phyloP scores from a whole-genome alignment of 2,797 vertebrate species.

The Xenentodon cancila region DNA sequence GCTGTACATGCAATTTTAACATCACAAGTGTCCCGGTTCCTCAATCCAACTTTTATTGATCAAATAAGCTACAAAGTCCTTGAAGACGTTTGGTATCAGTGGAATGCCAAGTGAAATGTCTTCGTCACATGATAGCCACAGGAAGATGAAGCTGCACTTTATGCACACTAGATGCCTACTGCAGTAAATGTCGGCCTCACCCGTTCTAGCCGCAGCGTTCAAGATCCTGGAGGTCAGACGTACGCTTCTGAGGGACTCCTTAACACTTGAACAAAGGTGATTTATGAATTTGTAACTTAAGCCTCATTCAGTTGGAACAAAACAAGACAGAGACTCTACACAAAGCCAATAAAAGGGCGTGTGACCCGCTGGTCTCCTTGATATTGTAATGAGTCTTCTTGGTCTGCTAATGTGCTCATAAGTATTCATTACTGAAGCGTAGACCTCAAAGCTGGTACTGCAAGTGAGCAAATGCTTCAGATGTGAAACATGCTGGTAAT shows the following conservation, averaged over 20 bases:
- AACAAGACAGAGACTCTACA: constrained; percentile 35
- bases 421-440: constrained; percentile 68
- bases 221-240: no score
- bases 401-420: constrained; percentile 68
- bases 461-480: constrained; percentile 50
- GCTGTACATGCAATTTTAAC: not conserved
- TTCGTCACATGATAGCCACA: no score
- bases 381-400: constrained; percentile 72
- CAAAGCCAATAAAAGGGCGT: constrained; percentile 49
- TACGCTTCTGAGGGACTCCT: no score
- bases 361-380: constrained; percentile 65
- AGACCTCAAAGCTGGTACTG: constrained; percentile 64
- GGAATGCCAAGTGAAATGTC: not conserved
- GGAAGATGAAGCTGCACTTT: no score
- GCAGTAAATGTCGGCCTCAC: no score
- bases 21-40: not conserved
- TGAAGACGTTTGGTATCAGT: not conserved
- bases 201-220: no score
- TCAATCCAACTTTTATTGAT: not conserved
- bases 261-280: constrained; percentile 5
- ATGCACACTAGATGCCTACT: no score
- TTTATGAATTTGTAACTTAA: constrained; percentile 4
- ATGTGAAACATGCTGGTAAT: constrained; percentile 58
- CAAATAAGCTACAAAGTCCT: constrained; percentile 1
- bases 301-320: constrained; percentile 16